phyloP scores from a whole-genome alignment of 2,797 vertebrate genomes.

The Acrocephalus scirpaceus region DNA sequence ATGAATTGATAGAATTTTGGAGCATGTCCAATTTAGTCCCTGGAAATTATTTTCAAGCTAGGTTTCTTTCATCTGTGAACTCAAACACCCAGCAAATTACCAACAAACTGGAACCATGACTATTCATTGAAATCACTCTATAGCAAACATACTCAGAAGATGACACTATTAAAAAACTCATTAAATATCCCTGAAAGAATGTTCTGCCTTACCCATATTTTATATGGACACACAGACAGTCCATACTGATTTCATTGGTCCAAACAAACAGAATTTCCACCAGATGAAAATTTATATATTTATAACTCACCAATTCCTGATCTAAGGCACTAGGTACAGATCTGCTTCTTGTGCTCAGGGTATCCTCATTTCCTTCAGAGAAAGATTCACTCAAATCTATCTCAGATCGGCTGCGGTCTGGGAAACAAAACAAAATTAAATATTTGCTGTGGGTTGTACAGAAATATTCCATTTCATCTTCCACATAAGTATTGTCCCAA shows the following conservation, averaged over 20 bases:
- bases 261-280: background rate
- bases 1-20: background rate
- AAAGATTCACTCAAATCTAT: conserved; percentile 87
- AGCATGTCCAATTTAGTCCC: background rate
- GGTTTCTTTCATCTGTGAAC: background rate
- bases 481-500: background rate
- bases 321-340: conserved; percentile 89
- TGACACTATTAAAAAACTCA: background rate
- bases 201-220: background rate
- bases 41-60: background rate
- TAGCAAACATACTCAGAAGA: background rate
- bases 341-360: conserved; percentile 83
- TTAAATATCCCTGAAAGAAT: background rate
- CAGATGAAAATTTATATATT: background rate
- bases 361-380: conserved; percentile 83
- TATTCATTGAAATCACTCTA: background rate
- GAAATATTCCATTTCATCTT: background rate
- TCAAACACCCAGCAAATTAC: background rate
- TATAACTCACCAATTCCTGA: conserved; percentile 82
- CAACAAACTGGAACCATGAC: background rate
- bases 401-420: conserved; percentile 91
- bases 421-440: conserved; percentile 8
- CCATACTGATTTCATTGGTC: background rate
- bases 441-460: background rate
- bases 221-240: background rate